Base-by-base conservation (phyloP, 2,113 vertebrate species). In the Toxotes jaculatrix region DNA sequence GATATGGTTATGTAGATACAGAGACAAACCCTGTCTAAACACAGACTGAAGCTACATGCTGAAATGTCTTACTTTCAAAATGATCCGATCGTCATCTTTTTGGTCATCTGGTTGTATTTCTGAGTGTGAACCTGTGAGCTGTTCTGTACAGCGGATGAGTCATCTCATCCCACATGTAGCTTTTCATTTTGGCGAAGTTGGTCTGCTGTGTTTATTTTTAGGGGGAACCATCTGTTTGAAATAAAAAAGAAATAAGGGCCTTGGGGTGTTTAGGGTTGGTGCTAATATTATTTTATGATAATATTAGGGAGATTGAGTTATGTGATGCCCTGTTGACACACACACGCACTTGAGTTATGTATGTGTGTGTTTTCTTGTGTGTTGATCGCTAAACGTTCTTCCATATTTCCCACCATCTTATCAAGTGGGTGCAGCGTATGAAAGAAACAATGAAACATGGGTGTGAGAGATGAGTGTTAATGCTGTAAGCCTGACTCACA, bases 131-230 rank as follows among this genome's bases (percentile, higher is more conserved):
- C 45, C 55, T 77, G 56, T 59, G 81, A 84, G 76, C 67, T 86
- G 77, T 40, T 83, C 55, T 72, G 72, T 63, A 59, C 83, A 73
- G 51, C 65, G 64, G 2, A 61, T 91, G 89, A 93, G 59, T 93
- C 93, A 93, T 90, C 57, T 63, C 87, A 87, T 85, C 91, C 91
- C 91, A 90, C 93, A 74, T 78, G 73, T 82, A 89, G 88, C 82
- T 77, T 82, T 76, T 84, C 67, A 66, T 92, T 87, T 88, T 76
- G 38, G 38, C 34, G 5, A 77, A 82, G 78, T 81, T 77, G 78
- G 49, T 68, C 63, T 74, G 74, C 81, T 80, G 66, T 36, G 43
- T 84, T 84, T 92, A 88, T 93, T 91, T 92, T 89, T 86, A 88
- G 84, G 84, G 5, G 53, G 21, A 82, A 73, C 91, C 89, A 91